Base-by-base conservation (phyloP, 2,888 invertebrate genomes). In the Drosophila histrio region DNA sequence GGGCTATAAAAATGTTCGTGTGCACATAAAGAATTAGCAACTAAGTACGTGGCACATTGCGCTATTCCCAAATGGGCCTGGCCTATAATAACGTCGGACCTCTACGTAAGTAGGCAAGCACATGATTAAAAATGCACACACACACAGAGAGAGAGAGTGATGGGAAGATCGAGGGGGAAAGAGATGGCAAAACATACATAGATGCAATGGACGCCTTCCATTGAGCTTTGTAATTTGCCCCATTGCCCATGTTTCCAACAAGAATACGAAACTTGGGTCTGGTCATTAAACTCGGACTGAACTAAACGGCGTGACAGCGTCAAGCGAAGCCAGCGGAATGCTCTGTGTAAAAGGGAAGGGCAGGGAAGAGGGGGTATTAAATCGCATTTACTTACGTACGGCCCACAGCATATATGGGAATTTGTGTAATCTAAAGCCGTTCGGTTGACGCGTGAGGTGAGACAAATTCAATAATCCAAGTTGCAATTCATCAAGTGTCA, bases 21-120 rank as follows among this genome's bases (percentile, higher is more conserved):
- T 70, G 76, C 86, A 85, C 74, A 86, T 70, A 79, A 82, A 86
- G 84, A 82, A 82, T 83, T 83, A 86, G 82, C 87, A 74, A 72
- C 79, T 65, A 77, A 75, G 81, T 77, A 82, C 87, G 82, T 82
- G 84, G 84, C 75, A 74, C 84, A 83, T 83, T 69, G 71, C 73
- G 71, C 72, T 77, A 66, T 72, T 79, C 79, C 81, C 86, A 72
- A 83, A 70, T 72, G 81, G 77, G 80, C 66, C 71, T 70, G 83
- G 64, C 61, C 86, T 66, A 70, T 75, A 80, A 85, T 30, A 73
- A 38, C 70, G 60, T 60, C 70, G 80, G 81, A 57, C 63, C 44
- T 59, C 50, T 22, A 22, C 47, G 47, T 70, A 82, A 86, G 83
- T 82, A 86, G 81, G 86, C 79, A 81, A 82, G 86, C 64, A 79